A percentile compares a stretch with the other conserved stretches of the same genome.
These are phyloP conservation scores for Drosophila willistoni DNA, from an alignment of 1,140 invertebrate species.

Conservation along the genomic window DNA sequence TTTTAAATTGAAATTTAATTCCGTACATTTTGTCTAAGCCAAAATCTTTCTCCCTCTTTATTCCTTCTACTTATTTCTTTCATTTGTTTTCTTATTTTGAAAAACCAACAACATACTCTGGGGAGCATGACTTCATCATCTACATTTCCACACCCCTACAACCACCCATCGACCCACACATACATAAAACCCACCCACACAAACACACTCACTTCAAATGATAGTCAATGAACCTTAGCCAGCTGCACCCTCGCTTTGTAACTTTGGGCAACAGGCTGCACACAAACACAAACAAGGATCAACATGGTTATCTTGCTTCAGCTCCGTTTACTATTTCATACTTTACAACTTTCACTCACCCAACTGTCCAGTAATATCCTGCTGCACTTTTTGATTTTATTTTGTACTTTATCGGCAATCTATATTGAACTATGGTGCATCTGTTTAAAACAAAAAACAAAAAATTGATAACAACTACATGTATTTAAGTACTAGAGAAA, in stretches of 20 bases:
- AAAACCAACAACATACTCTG: background rate
- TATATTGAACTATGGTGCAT: conserved; percentile 9
- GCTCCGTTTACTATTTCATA: background rate
- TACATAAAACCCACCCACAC: background rate
- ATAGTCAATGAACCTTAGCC: conserved; percentile 39
- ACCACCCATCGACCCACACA: background rate
- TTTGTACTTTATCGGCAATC: conserved; percentile 3
- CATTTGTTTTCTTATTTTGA: background rate
- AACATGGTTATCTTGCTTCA: conserved; percentile 4
- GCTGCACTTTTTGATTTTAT: background rate
- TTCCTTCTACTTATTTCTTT: background rate
- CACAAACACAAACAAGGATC: conserved; percentile 19
- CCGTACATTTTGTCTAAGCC: background rate
- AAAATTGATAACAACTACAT: background rate
- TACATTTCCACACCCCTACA: background rate
- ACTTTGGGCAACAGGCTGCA: conserved; percentile 21
- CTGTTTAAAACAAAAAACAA: conserved; percentile 1
- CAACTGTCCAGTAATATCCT: background rate
- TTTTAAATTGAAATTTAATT: conserved; percentile 5
- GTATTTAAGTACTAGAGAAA: background rate
- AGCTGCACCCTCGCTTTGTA: conserved; percentile 13
- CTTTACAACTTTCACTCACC: conserved; percentile 47
- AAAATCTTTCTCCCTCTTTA: background rate
- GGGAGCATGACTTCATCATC: conserved; percentile 27
- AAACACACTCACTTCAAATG: conserved; percentile 15